phyloP scores from a whole-genome alignment of 2,797 vertebrate genomes.

The Centroberyx gerrardi region DNA sequence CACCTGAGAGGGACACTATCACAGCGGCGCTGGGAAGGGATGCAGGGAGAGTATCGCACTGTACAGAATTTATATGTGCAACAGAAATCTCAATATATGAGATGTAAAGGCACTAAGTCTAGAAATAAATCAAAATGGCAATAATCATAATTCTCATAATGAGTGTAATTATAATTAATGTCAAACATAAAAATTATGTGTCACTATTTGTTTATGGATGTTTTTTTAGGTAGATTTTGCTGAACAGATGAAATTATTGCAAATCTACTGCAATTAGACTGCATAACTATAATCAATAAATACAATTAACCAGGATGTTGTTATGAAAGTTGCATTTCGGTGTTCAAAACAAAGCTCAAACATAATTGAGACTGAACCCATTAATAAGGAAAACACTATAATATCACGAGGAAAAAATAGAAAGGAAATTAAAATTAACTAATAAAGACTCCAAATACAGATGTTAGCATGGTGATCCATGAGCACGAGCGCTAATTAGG shows the following conservation, averaged over 20 bases:
- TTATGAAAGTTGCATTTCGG: neutral
- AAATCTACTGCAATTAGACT: conserved; percentile 4
- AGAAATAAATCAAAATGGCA: neutral
- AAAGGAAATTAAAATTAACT: conserved; percentile 43
- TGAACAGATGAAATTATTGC: neutral
- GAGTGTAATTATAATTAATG: neutral
- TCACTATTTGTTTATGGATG: neutral
- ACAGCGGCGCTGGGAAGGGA: conserved; percentile 15
- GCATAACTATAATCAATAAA: conserved; percentile 11
- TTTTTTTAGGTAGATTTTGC: neutral
- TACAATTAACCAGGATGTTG: conserved; percentile 25
- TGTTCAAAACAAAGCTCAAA: conserved; percentile 28
- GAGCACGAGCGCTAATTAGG: conserved; percentile 77
- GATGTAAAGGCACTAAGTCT: neutral
- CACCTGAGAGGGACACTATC: conserved; percentile 55
- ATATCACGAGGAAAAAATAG: conserved; percentile 17
- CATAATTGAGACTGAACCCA: conserved; percentile 9
- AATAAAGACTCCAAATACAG: conserved; percentile 65
- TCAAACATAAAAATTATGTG: neutral
- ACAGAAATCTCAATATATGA: conserved; percentile 8
- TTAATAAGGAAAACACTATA: conserved; percentile 36
- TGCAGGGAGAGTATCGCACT: neutral
- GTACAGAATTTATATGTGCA: neutral
- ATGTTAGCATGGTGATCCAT: conserved; percentile 60
- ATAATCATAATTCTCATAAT: neutral